Base-by-base conservation (phyloP, 2,888 invertebrate genomes). In the Oligia fasciuncula region DNA sequence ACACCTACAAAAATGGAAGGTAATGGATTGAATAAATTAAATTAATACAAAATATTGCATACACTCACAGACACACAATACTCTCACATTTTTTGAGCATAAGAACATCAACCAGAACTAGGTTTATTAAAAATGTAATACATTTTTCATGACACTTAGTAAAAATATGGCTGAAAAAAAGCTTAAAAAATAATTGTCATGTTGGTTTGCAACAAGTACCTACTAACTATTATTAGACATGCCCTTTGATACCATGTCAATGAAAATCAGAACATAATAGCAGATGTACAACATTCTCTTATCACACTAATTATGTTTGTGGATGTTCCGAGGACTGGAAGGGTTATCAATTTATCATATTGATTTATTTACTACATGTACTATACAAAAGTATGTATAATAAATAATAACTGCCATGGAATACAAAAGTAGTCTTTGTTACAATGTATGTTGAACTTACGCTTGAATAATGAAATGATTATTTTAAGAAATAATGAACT, bases 301-400 rank as follows among this genome's bases (percentile, higher is more conserved):
- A 87, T 84, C 89, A 79, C 14, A 77, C 13, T 73, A 67, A 46
- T 83, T 66, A 70, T 85, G 83, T 85, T 46, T 81, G 71, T 76
- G 35, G 60, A 71, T 73, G 54, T 65, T 73, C 66, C 2, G 51
- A 81, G 73, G 51, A 77, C 76, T 73, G 13, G 57, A 72, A 67
- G 75, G 85, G 87, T 85, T 84, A 85, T 57, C 60, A 54, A 54
- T 70, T 35, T 70, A 70, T 85, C 87, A 79, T 74, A 73, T 73
- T 73, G 85, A 69, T 75, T 75, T 80, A 87, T 84, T 43, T 67
- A 51, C 51, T 43, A 57, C 13, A 49, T 57, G 46, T 40, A 46
- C 1, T 68, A 43, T 62, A 67, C 11, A 51, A 40, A 35, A 74
- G 46, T 66, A 69, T 68, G 14, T 75, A 68, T 11, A 63, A 46